phyloP scores from a whole-genome alignment of 2,888 invertebrate genomes.

The Melieria omissa region DNA sequence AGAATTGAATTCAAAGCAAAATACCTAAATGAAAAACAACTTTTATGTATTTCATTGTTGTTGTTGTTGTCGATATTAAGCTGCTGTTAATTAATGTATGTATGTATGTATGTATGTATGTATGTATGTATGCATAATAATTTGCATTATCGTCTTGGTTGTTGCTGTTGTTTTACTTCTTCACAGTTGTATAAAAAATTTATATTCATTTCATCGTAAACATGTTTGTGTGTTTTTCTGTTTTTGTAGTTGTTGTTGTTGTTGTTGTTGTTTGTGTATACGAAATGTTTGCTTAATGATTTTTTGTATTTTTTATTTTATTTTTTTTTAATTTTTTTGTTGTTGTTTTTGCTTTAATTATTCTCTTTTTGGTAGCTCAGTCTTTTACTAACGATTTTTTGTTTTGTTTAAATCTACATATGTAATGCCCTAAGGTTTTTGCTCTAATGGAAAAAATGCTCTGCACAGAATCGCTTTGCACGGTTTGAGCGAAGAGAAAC shows the following conservation, averaged over 20 bases:
- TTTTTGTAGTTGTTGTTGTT: not conserved
- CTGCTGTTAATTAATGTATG: no score
- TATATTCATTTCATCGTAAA: not conserved
- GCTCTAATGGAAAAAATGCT: no score
- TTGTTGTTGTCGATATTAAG: no score
- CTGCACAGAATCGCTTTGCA: no score
- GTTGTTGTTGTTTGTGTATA: not conserved
- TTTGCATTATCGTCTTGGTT: no score
- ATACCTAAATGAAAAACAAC: no score
- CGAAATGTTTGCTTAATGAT: not conserved
- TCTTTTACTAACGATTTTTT: conserved; percentile 37
- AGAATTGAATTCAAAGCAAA: no score
- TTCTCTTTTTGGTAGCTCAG: conserved; percentile 35
- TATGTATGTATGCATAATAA: no score
- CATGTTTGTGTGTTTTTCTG: not conserved
- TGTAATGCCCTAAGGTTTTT: no score
- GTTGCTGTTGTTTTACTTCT: not conserved
- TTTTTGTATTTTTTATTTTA: conserved; percentile 17
- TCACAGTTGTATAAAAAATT: conserved; percentile 10
- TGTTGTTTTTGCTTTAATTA: conserved; percentile 33
- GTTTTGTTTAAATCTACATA: not conserved
- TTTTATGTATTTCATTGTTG: no score
- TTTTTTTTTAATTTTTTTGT: conserved; percentile 27
- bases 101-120: no score
- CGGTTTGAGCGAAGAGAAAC: no score